A percentile compares a stretch with the other conserved stretches of the same genome.
These are phyloP conservation scores for Eremophila alpestris DNA, from an alignment of 2,797 vertebrate species.

Conservation along the genomic window DNA sequence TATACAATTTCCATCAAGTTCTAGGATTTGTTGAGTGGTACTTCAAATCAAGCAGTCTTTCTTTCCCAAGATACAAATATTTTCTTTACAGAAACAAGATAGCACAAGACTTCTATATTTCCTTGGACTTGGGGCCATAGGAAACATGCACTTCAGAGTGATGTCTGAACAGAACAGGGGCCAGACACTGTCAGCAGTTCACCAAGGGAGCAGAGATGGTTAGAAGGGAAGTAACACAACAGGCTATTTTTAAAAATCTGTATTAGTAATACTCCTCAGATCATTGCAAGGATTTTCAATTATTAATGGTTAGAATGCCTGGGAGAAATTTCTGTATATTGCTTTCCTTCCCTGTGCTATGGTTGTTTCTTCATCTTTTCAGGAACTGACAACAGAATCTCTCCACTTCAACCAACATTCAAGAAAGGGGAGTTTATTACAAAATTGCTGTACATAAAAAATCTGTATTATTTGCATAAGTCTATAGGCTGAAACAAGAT, in stretches of 20 bases:
- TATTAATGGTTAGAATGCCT: conserved; percentile 13
- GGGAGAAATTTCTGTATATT: background rate
- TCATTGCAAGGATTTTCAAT: background rate
- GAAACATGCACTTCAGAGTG: background rate
- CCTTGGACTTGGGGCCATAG: background rate
- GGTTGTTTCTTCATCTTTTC: background rate
- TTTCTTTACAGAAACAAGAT: background rate
- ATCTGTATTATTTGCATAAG: background rate
- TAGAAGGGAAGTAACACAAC: background rate
- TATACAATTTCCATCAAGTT: background rate
- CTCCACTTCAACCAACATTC: background rate
- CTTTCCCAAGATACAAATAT: background rate
- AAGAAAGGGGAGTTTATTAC: background rate
- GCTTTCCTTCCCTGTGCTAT: background rate
- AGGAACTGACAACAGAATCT: background rate
- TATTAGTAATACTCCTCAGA: background rate
- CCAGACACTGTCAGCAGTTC: background rate
- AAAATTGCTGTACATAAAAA: background rate
- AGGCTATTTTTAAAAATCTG: conserved; percentile 32
- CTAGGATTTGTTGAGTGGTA: background rate
- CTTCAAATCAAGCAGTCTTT: background rate
- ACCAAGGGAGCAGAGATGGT: background rate
- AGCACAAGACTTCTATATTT: background rate
- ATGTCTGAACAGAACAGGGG: background rate
- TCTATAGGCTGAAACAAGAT: background rate